Conservation (phyloP, 2,113 vertebrate species). For the Climacteris rufus region DNA sequence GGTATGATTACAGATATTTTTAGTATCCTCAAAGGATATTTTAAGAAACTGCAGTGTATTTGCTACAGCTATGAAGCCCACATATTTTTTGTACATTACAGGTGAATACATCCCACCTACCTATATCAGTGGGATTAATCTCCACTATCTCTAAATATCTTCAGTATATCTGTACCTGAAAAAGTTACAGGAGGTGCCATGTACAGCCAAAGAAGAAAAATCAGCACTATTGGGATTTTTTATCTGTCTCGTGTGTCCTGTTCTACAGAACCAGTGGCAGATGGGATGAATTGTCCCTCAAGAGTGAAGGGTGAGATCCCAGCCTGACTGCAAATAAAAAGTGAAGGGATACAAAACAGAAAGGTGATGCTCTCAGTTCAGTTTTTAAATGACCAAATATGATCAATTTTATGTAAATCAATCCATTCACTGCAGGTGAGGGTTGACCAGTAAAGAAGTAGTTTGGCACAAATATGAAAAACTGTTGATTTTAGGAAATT, state of each 20-base stretch:
- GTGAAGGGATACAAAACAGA: neutral
- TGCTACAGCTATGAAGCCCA: neutral
- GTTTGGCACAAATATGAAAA: neutral
- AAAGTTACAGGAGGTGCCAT: neutral
- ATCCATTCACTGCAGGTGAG: neutral
- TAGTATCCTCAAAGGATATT: neutral
- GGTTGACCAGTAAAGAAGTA: neutral
- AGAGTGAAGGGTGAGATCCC: neutral
- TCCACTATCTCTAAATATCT: neutral
- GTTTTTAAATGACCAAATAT: neutral
- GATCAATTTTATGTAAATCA: neutral
- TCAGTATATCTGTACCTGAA: neutral
- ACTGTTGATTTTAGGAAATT: neutral
- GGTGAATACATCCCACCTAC: neutral
- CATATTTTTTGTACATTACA: neutral
- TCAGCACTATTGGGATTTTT: neutral
- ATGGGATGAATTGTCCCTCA: neutral
- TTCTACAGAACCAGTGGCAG: neutral
- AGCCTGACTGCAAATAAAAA: neutral
- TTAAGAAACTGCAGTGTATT: neutral
- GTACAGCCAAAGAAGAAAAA: neutral
- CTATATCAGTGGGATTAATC: neutral
- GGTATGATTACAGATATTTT: neutral
- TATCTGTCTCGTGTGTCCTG: neutral
- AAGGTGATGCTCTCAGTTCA: neutral